Conservation (phyloP, 1,140 invertebrate species). For the Drosophila busckii region DNA sequence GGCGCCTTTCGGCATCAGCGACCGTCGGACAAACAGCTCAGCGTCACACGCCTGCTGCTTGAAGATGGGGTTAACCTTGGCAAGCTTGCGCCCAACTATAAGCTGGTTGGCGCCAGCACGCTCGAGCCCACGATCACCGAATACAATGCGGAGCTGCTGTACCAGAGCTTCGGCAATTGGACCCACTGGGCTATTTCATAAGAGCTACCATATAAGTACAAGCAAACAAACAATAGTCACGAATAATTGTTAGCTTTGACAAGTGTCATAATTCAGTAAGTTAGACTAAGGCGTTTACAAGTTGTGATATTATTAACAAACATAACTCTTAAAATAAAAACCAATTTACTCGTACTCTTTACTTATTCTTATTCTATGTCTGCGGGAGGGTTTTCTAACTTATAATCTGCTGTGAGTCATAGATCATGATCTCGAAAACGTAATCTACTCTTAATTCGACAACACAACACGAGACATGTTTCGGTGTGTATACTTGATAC, state of each 20-base stretch:
- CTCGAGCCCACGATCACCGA: slow-evolving; percentile 81
- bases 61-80: slow-evolving; percentile 80
- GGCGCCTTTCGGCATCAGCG: slow-evolving; percentile 79
- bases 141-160: slow-evolving; percentile 84
- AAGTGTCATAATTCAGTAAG: slow-evolving; percentile 59
- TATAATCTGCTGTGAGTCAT: too few relatives aligned
- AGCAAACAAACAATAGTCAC: slow-evolving; percentile 12
- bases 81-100: slow-evolving; percentile 82
- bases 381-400: too few relatives aligned
- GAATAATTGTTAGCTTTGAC: slow-evolving; percentile 23
- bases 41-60: slow-evolving; percentile 81
- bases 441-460: not conserved
- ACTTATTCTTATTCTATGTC: slow-evolving; percentile 13
- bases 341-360: slow-evolving; percentile 5
- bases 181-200: slow-evolving; percentile 81
- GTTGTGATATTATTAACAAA: slow-evolving; percentile 63
- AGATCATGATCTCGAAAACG: not conserved
- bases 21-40: slow-evolving; percentile 81
- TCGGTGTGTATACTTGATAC: too few relatives aligned
- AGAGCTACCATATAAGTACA: slow-evolving; percentile 72
- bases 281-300: slow-evolving; percentile 43
- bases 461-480: not conserved
- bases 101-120: slow-evolving; percentile 83
- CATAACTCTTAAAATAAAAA: slow-evolving; percentile 24
- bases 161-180: slow-evolving; percentile 81